Evolutionary conservation across 2,113 vertebrate species (phyloP).

Genomic region (pig (Sus scrofa)): DNA sequence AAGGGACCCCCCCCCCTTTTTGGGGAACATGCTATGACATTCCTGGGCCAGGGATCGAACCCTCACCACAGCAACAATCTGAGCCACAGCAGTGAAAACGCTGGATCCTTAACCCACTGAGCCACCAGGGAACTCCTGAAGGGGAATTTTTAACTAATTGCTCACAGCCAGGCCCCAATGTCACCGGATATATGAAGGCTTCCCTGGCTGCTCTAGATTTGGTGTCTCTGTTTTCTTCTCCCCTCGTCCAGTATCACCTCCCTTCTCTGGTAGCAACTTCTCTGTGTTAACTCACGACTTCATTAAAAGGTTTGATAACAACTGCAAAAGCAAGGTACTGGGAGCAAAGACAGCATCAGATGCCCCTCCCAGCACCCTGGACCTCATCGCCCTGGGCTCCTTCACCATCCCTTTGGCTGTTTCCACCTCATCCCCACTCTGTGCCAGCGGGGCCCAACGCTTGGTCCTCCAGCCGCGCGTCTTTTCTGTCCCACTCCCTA

Average conservation of each 20-base stretch:
- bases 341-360: background rate
- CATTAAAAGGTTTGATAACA: background rate
- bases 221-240: background rate
- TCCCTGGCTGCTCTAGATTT: background rate
- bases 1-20: too few species aligned
- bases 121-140: too few species aligned
- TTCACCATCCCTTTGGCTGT: background rate
- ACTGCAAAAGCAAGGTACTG: background rate
- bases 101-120: too few species aligned
- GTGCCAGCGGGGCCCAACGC: background rate
- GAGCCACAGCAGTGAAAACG: too few species aligned
- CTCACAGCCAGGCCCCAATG: background rate
- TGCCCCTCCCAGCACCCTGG: rapidly evolving
- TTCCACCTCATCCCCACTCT: background rate
- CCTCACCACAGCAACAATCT: too few species aligned
- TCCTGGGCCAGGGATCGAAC: too few species aligned
- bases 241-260: background rate
- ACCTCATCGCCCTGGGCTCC: background rate
- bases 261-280: background rate
- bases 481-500: background rate
- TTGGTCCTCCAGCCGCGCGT: rapidly evolving
- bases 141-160: background rate
- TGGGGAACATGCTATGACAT: too few species aligned
- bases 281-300: background rate
- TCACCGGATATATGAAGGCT: background rate